Conservation (phyloP, 2,888 invertebrate genomes). For the Morpho deidamia region DNA sequence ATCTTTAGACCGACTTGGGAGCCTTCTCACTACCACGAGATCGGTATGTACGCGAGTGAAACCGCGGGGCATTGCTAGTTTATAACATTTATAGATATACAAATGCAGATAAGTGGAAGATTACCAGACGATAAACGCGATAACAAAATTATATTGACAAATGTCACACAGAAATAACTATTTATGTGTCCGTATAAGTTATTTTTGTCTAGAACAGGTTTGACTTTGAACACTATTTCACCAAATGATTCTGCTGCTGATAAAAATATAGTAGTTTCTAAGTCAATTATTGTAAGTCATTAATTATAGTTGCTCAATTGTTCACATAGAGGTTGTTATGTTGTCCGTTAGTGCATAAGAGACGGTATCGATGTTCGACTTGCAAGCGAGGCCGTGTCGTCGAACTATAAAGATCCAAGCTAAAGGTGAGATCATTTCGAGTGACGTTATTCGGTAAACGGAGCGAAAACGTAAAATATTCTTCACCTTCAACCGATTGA, state of each 20-base stretch:
- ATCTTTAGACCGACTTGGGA: too few species aligned
- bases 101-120: constrained; percentile 1
- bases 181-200: background rate
- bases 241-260: too few species aligned
- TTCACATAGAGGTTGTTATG: too few species aligned
- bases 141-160: constrained; percentile 5
- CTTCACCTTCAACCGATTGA: too few species aligned
- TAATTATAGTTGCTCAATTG: too few species aligned
- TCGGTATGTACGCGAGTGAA: too few species aligned
- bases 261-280: too few species aligned
- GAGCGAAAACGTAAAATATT: background rate
- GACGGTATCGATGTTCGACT: background rate
- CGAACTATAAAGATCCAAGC: background rate
- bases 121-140: constrained; percentile 5
- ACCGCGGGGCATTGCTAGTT: too few species aligned
- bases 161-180: background rate
- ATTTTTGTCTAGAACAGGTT: too few species aligned
- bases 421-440: background rate
- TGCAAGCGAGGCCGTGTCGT: background rate
- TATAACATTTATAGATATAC: background rate
- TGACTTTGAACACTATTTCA: too few species aligned
- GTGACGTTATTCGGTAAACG: background rate
- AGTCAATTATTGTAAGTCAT: too few species aligned
- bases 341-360: background rate
- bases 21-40: too few species aligned